Evolutionary conservation across 2,113 vertebrate species (phyloP), one percentile per base, ranked within the genome.

Genomic region (Ameiurus melas): DNA sequence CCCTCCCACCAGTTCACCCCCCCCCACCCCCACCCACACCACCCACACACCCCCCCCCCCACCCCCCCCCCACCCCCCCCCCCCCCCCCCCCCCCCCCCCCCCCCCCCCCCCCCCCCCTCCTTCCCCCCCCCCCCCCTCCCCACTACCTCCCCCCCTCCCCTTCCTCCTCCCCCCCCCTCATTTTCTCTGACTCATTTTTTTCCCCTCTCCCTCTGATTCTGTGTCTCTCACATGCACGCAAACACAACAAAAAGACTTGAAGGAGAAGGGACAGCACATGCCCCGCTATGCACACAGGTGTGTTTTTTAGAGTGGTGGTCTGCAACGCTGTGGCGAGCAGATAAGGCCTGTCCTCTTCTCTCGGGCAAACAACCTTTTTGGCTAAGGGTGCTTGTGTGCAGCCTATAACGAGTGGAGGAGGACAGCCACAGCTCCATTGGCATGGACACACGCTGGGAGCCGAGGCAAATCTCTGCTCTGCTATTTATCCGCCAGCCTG

Each of bases 401-500:
- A 92, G 92, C 83, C 94, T 94, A 95, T 95, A 96, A 96, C 95
- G 94, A 95, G 95, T 93, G 93, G 93, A 93, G 93, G 94, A 93
- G 93, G 93, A 94, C 94, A 93, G 90, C 94, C 93, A 95, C 95
- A 96, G 95, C 94, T 95, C 95, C 96, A 97, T 96, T 97, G 97
- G 98, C 97, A 96, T 95, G 93, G 92, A 92, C 91, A 93, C 95
- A 96, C 95, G 96, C 95, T 0, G 96, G 96, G 95, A 95, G 94
- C 93, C 90, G 94, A 94, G 93, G 95, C 95, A 96, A 97, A 98
- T 98, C 97, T 99, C 96, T 96, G 97, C 97, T 97, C 97, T 96
- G 97, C 96, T 97, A 97, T 98, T 99, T 97, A 97, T 98, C 97
- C 95, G 90, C 94, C 94, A 96, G 96, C 96, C 97, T 97, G 97